Conservation (phyloP, 2,888 invertebrate genomes). For the Philaethria dido region DNA sequence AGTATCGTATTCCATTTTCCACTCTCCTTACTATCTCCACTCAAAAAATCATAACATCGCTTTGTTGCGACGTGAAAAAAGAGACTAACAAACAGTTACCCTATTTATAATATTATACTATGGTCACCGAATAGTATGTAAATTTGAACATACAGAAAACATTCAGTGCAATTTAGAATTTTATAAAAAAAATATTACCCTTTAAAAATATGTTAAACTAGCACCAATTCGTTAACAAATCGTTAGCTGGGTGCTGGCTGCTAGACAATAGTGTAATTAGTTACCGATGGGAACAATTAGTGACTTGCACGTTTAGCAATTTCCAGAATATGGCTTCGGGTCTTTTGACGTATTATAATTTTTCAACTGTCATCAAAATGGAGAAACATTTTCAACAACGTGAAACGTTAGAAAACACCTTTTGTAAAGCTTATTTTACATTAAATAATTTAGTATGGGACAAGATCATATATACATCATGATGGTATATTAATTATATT, state of each 20-base stretch:
- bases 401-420: not conserved
- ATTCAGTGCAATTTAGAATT: not conserved
- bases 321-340: not conserved
- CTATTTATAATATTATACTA: no score
- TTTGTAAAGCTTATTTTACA: not conserved
- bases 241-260: conserved; percentile 10
- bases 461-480: no score
- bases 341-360: conserved; percentile 6
- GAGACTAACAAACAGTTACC: no score
- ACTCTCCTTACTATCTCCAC: no score
- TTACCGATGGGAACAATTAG: conserved; percentile 20
- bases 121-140: no score
- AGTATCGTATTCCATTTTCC: no score
- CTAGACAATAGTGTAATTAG: conserved; percentile 19
- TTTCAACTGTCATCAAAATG: not conserved
- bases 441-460: no score
- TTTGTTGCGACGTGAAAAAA: no score
- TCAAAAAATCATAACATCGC: no score
- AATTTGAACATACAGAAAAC: not conserved
- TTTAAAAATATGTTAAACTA: not conserved
- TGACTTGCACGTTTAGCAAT: conserved; percentile 17
- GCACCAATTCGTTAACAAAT: conserved; percentile 9
- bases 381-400: not conserved
- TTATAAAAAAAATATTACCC: not conserved
- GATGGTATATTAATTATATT: no score